phyloP scores from a whole-genome alignment of 64 coral and sea anemone genomes.

The Stichodactyla mertensii region DNA sequence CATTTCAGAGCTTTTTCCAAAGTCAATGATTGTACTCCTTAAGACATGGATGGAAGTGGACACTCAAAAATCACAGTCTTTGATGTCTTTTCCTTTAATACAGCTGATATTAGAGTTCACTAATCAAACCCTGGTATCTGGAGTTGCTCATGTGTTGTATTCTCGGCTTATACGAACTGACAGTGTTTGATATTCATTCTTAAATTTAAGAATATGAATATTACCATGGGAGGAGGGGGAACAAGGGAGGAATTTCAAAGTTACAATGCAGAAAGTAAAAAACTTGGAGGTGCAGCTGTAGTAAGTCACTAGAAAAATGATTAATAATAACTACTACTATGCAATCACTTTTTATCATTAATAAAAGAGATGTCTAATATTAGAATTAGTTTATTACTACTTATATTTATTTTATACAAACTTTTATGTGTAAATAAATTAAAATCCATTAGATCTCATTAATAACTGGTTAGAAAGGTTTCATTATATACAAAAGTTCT shows the following conservation, averaged over 20 bases:
- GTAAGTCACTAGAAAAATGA: no score
- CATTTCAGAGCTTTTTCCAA: conserved; percentile 71
- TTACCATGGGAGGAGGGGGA: background rate
- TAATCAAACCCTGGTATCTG: conserved; percentile 87
- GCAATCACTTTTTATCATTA: no score
- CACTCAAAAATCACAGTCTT: background rate
- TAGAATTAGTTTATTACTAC: no score
- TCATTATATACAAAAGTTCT: background rate
- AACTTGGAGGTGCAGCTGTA: no score
- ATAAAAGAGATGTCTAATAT: no score
- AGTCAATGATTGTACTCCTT: conserved; percentile 64
- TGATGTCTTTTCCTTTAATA: conserved; percentile 56
- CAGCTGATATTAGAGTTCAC: conserved; percentile 86
- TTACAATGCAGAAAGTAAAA: no score
- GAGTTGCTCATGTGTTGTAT: conserved; percentile 91
- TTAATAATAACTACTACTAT: no score
- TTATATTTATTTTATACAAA: no score
- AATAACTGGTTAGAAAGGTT: no score
- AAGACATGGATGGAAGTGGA: conserved; percentile 58
- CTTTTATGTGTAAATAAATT: no score
- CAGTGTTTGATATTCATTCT: conserved; percentile 37
- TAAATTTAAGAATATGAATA: background rate
- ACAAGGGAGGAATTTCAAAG: no score
- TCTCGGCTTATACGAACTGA: conserved; percentile 75
- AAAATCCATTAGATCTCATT: no score